A percentile compares a stretch with the other conserved stretches of the same genome.
These are phyloP conservation scores for Onychomys leucogaster DNA, from an alignment of 2,797 vertebrate genomes.

Conservation along the genomic window DNA sequence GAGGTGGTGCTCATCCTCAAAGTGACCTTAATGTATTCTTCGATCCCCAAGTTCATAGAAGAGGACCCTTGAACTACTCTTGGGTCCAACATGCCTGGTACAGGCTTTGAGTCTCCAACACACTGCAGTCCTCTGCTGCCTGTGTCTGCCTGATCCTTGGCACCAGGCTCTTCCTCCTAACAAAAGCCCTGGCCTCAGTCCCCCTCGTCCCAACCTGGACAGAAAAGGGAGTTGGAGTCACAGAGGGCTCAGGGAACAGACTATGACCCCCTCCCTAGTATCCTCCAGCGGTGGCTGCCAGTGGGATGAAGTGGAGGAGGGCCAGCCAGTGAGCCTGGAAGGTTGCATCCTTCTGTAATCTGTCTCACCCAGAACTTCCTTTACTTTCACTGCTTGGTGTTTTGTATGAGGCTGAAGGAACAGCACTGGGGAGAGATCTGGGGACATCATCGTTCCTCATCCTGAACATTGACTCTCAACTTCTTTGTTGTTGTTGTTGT, in stretches of 20 bases:
- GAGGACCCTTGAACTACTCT: not conserved
- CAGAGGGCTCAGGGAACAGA: slow-evolving; percentile 31
- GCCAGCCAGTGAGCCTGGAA: not conserved
- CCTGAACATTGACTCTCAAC: not conserved
- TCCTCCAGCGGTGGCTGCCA: not conserved
- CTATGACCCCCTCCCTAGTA: slow-evolving; percentile 6
- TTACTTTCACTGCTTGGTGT: not conserved
- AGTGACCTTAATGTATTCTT: not conserved
- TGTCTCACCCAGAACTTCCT: not conserved
- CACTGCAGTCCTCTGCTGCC: not conserved
- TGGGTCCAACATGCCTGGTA: not conserved
- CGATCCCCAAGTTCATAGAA: not conserved
- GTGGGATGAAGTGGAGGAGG: not conserved
- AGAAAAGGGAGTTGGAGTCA: slow-evolving; percentile 30
- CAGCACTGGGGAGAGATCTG: not conserved
- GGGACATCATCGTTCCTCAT: not conserved
- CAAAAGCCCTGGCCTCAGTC: slow-evolving; percentile 24
- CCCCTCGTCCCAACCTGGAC: not conserved
- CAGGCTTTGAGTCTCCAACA: slow-evolving; percentile 5
- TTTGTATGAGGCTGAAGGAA: slow-evolving; percentile 38
- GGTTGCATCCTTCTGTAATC: not conserved
- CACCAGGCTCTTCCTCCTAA: not conserved
- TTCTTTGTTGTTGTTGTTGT: not conserved
- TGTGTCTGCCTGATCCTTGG: not conserved
- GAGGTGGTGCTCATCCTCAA: not conserved